Conservation (phyloP, 2,888 invertebrate species). For the Apodemia hepburni region DNA sequence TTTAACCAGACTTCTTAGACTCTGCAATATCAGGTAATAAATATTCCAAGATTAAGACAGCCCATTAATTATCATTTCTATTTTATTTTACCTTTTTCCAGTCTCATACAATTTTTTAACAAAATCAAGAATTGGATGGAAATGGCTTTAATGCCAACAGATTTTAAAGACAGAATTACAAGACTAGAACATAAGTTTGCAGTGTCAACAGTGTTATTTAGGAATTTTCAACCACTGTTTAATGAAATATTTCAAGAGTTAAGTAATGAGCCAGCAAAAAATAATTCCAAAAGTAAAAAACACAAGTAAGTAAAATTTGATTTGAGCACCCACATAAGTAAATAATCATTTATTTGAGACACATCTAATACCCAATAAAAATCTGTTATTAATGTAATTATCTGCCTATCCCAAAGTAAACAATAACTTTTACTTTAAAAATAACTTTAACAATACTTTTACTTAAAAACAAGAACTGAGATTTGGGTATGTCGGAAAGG, state of each 20-base stretch:
- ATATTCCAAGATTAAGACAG: constrained; percentile 11
- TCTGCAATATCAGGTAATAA: constrained; percentile 91
- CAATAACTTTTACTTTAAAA: too few species aligned
- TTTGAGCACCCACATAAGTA: too few species aligned
- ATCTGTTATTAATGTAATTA: too few species aligned
- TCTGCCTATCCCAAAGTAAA: too few species aligned
- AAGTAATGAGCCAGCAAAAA: constrained; percentile 73
- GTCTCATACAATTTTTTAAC: constrained; percentile 95
- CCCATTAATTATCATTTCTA: not conserved
- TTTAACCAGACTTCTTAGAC: constrained; percentile 91
- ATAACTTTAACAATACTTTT: too few species aligned
- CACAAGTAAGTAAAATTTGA: constrained; percentile 51
- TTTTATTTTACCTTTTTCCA: constrained; percentile 46
- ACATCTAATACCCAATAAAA: too few species aligned
- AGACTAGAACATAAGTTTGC: constrained; percentile 94
- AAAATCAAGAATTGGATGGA: constrained; percentile 98
- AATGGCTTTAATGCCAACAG: constrained; percentile 93
- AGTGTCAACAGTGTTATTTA: constrained; percentile 95
- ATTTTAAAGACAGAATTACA: constrained; percentile 91
- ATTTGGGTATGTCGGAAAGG: too few species aligned
- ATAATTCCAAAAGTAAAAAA: constrained; percentile 79
- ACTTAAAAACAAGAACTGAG: too few species aligned
- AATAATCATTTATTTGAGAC: too few species aligned
- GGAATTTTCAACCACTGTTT: constrained; percentile 94
- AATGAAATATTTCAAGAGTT: constrained; percentile 90